phyloP scores from a whole-genome alignment of 2,888 invertebrate species.

The Meta bourneti region DNA sequence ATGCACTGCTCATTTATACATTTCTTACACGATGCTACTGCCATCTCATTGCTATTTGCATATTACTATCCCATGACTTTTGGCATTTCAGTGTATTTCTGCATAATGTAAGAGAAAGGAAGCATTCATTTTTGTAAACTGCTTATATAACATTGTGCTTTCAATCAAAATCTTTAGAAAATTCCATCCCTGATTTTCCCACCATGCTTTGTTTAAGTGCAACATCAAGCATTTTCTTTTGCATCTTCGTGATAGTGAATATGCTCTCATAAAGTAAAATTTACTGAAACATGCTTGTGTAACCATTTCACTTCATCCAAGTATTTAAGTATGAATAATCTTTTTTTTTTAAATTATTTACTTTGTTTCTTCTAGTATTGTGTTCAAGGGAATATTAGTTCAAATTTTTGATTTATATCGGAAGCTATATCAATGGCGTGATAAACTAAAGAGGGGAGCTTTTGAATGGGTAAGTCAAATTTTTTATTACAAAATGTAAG shows the following conservation, averaged over 20 bases:
- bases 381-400: constrained; percentile 52
- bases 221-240: no score
- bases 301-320: not conserved
- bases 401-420: constrained; percentile 37
- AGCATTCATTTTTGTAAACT: no score
- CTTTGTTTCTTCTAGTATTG: constrained; percentile 8
- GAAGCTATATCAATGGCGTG: constrained; percentile 38
- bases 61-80: no score
- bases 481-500: not conserved
- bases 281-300: not conserved
- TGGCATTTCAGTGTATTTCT: no score
- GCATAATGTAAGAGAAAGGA: no score
- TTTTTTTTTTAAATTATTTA: not conserved
- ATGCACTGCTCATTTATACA: no score
- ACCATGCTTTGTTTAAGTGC: no score
- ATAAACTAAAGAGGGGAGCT: constrained; percentile 42
- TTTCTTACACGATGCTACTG: no score
- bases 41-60: no score
- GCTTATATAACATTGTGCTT: no score
- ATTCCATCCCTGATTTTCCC: no score
- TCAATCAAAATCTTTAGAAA: no score
- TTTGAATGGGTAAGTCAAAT: constrained; percentile 40
- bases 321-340: not conserved
- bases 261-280: not conserved
- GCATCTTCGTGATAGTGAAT: not conserved